phyloP scores from a whole-genome alignment of 2,888 invertebrate genomes.

The Pyrocoelia pectoralis region DNA sequence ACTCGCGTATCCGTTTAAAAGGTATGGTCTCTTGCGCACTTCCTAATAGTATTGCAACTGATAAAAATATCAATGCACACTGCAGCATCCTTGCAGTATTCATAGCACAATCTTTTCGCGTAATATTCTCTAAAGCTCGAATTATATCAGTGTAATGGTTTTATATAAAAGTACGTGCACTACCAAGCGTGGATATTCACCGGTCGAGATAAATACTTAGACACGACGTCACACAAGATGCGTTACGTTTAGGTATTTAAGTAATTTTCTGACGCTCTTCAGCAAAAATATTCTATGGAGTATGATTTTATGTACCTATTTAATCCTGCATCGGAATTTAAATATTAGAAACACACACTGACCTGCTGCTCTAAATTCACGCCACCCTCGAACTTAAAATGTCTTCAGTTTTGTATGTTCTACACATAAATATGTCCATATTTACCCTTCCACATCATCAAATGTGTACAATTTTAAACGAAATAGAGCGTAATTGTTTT shows the following conservation, averaged over 20 bases:
- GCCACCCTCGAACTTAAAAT: not conserved
- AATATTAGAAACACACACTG: conserved; percentile 17
- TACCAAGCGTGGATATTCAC: conserved; percentile 42
- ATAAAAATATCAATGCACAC: not conserved
- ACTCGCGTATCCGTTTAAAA: conserved; percentile 47
- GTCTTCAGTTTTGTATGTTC: too few relatives aligned
- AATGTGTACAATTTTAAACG: not conserved
- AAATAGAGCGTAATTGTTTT: not conserved
- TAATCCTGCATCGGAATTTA: conserved; percentile 17
- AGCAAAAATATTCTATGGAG: conserved; percentile 29
- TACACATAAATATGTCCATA: not conserved
- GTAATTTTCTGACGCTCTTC: conserved; percentile 31
- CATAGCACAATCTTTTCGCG: not conserved
- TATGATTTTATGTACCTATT: conserved; percentile 24
- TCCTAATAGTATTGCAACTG: conserved; percentile 3
- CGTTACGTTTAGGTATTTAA: conserved; percentile 34
- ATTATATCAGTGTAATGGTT: conserved; percentile 21
- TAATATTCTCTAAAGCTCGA: conserved; percentile 8
- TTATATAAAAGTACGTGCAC: conserved; percentile 40
- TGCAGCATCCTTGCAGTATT: not conserved
- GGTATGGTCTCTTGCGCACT: conserved; percentile 13
- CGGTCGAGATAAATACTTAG: conserved; percentile 40
- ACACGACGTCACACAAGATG: conserved; percentile 44
- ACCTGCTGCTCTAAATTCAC: conserved; percentile 14
- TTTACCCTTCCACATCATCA: not conserved